These are phyloP conservation scores for Drosophila bunnanda DNA, from an alignment of 2,888 invertebrate species.

Conservation along the genomic window DNA sequence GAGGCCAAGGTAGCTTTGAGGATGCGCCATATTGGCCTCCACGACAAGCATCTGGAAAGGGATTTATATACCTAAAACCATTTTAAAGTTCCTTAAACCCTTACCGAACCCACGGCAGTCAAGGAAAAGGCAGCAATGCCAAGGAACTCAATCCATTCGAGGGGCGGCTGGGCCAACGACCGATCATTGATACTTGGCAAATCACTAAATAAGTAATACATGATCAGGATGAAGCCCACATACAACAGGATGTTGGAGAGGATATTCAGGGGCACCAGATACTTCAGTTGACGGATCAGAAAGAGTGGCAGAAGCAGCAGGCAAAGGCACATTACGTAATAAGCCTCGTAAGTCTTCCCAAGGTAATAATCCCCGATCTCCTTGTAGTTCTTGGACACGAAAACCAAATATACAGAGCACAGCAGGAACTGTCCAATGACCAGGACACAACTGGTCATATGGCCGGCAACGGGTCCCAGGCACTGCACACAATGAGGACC, in stretches of 20 bases:
- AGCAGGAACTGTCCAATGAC: conserved; percentile 96
- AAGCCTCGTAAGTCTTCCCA: conserved; percentile 84
- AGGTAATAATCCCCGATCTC: conserved; percentile 88
- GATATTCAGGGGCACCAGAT: conserved; percentile 95
- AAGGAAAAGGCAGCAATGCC: conserved; percentile 96
- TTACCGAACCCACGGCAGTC: conserved; percentile 92
- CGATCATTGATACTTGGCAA: conserved; percentile 85
- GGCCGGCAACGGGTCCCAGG: conserved; percentile 52
- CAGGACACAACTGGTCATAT: conserved; percentile 89
- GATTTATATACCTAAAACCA: neutral
- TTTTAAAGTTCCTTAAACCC: conserved; percentile 70
- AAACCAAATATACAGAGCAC: conserved; percentile 97
- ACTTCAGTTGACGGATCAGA: conserved; percentile 90
- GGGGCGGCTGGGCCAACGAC: conserved; percentile 83
- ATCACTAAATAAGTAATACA: conserved; percentile 90
- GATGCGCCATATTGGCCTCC: conserved; percentile 97
- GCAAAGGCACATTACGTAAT: conserved; percentile 86
- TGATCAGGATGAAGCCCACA: conserved; percentile 89
- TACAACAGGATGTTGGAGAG: conserved; percentile 87
- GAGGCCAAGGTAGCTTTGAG: conserved; percentile 93
- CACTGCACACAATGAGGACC: conserved; percentile 63
- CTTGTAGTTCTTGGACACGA: conserved; percentile 93
- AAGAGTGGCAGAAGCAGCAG: conserved; percentile 89
- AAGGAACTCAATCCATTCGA: conserved; percentile 91
- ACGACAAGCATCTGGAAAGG: conserved; percentile 93